Conservation (phyloP, 2,113 vertebrate genomes). For the Eurystomus gularis region DNA sequence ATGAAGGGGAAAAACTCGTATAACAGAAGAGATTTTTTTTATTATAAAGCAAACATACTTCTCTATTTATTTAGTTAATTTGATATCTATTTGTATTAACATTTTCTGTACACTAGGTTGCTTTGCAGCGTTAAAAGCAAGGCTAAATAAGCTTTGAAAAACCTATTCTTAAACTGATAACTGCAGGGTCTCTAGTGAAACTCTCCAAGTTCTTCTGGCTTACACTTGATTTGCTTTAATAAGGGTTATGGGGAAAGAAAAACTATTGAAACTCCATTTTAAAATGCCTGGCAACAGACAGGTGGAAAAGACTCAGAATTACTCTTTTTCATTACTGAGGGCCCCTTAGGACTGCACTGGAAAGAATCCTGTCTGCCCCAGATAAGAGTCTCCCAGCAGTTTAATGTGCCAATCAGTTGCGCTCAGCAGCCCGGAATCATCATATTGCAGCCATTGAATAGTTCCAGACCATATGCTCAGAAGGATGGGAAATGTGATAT, state of each 20-base stretch:
- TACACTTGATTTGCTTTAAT: conserved; percentile 70
- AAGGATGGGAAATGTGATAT: conserved; percentile 51
- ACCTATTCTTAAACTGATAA: conserved; percentile 39
- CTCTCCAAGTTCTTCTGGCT: conserved; percentile 54
- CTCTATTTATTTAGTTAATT: neutral
- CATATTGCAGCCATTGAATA: conserved; percentile 59
- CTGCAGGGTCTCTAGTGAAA: conserved; percentile 37
- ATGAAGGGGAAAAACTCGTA: neutral
- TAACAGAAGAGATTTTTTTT: neutral
- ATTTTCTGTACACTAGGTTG: neutral
- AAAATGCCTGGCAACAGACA: conserved; percentile 62
- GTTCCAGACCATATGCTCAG: conserved; percentile 66
- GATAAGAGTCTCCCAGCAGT: conserved; percentile 70
- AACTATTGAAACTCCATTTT: conserved; percentile 55
- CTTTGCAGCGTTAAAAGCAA: neutral
- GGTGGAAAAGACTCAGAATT: conserved; percentile 61
- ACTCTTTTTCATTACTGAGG: conserved; percentile 67
- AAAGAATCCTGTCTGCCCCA: conserved; percentile 65
- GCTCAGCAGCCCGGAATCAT: conserved; percentile 67
- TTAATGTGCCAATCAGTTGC: conserved; percentile 73
- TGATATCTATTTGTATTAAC: neutral
- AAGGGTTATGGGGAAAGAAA: conserved; percentile 54
- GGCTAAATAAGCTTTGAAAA: conserved; percentile 46
- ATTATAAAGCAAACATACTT: neutral
- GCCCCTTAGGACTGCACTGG: conserved; percentile 55